A percentile compares a stretch with the other conserved stretches of the same genome.
Conservation (phyloP, 2,113 vertebrate species). For the Struthio camelus region DNA sequence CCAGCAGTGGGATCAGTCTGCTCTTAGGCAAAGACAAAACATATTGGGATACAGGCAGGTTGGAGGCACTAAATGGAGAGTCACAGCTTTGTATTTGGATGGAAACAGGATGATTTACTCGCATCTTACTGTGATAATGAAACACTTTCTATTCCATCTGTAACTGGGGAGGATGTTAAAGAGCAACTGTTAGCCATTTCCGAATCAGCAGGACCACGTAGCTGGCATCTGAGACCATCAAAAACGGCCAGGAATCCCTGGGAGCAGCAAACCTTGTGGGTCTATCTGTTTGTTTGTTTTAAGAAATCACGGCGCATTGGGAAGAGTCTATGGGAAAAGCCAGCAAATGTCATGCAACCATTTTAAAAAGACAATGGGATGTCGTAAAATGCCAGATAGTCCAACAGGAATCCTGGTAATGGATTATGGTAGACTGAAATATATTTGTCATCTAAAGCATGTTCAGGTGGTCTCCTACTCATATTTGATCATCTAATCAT, state of each 20-base stretch:
- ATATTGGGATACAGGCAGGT: background rate
- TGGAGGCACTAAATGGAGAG: background rate
- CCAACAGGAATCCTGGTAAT: fast-evolving
- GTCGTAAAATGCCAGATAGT: background rate
- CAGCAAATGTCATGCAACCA: fast-evolving
- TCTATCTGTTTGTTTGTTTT: background rate
- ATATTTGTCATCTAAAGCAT: too few species aligned
- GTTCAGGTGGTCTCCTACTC: background rate
- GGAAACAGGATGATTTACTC: background rate
- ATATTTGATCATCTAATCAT: fast-evolving
- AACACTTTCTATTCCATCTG: background rate
- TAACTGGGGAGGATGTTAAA: background rate
- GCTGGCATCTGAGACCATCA: background rate
- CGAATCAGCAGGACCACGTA: background rate
- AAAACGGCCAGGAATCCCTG: background rate
- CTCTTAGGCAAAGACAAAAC: background rate
- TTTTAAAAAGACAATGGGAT: background rate
- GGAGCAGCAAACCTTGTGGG: background rate
- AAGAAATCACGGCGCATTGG: background rate
- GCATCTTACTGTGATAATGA: background rate
- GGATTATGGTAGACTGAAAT: fast-evolving
- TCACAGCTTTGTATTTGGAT: background rate
- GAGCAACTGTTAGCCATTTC: background rate
- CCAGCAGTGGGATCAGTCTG: background rate
- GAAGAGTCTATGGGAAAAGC: background rate